Conservation (phyloP, 2,113 vertebrate genomes). For the Catharus minimus region DNA sequence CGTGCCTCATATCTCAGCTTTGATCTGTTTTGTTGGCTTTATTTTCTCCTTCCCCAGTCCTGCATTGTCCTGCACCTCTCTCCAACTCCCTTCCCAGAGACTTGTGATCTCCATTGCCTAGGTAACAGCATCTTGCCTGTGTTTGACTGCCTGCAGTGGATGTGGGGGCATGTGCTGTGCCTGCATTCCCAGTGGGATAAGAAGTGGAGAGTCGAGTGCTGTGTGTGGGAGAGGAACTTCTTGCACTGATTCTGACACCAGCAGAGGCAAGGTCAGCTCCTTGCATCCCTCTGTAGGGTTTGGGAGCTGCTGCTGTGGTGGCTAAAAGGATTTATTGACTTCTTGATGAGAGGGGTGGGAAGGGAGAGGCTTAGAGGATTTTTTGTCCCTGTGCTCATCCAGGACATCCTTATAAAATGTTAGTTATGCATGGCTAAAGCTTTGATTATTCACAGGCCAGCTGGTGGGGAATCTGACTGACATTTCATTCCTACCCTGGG, state of each 20-base stretch:
- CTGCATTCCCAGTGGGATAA: conserved; percentile 58
- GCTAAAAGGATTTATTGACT: not conserved
- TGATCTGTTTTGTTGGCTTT: not conserved
- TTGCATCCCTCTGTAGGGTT: not conserved
- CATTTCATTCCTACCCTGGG: not conserved
- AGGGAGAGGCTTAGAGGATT: not conserved
- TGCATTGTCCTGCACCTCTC: not conserved
- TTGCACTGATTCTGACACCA: not conserved
- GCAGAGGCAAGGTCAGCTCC: not conserved
- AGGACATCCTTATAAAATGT: not conserved
- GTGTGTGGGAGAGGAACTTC: conserved; percentile 47
- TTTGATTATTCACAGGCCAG: not conserved
- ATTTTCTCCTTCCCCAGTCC: not conserved
- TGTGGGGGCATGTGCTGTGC: conserved; percentile 61
- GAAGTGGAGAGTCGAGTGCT: not conserved
- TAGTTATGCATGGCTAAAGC: not conserved
- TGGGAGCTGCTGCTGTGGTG: not conserved
- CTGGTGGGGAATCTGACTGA: not conserved
- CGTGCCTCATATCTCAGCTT: not conserved
- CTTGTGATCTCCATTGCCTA: conserved; percentile 57
- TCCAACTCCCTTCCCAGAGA: not conserved
- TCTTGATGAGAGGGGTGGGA: not conserved
- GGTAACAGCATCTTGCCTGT: conserved; percentile 65
- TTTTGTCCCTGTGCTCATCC: fast-evolving
- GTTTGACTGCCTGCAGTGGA: conserved; percentile 12